These are phyloP conservation scores for Osmerus eperlanus DNA, from an alignment of 2,113 vertebrate genomes.

Conservation along the genomic window DNA sequence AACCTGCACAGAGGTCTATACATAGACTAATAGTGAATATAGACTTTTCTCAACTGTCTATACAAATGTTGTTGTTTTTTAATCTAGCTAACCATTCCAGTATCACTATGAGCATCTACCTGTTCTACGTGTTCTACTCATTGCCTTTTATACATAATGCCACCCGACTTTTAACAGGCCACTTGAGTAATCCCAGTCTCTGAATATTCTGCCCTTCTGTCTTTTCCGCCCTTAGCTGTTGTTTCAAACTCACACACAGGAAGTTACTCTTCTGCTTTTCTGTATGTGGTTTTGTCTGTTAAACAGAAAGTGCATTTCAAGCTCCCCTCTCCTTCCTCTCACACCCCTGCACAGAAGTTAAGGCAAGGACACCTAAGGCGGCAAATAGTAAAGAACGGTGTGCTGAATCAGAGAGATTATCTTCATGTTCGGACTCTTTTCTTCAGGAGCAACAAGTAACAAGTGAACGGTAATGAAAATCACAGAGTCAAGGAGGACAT, in stretches of 20 bases:
- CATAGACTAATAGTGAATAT: too few relatives aligned
- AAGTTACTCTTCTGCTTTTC: conserved; percentile 73
- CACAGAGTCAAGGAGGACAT: conserved; percentile 11
- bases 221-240: too few relatives aligned
- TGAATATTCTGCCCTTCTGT: too few relatives aligned
- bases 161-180: too few relatives aligned
- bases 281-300: conserved; percentile 59
- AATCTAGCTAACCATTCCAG: too few relatives aligned
- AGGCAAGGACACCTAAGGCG: conserved; percentile 17
- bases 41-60: too few relatives aligned
- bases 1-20: too few relatives aligned
- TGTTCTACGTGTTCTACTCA: too few relatives aligned
- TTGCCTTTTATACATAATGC: too few relatives aligned
- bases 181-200: too few relatives aligned
- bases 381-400: conserved; percentile 2
- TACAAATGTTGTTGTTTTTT: too few relatives aligned
- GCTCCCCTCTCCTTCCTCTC: conserved; percentile 62
- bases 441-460: neutral
- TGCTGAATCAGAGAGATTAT: conserved; percentile 1
- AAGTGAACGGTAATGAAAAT: neutral
- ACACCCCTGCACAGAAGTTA: conserved; percentile 14
- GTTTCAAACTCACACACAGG: conserved; percentile 49
- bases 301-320: conserved; percentile 29
- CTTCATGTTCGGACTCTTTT: conserved; percentile 9
- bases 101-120: too few relatives aligned